phyloP scores from a whole-genome alignment of 2,113 vertebrate genomes.

The Coracopsis vasa region DNA sequence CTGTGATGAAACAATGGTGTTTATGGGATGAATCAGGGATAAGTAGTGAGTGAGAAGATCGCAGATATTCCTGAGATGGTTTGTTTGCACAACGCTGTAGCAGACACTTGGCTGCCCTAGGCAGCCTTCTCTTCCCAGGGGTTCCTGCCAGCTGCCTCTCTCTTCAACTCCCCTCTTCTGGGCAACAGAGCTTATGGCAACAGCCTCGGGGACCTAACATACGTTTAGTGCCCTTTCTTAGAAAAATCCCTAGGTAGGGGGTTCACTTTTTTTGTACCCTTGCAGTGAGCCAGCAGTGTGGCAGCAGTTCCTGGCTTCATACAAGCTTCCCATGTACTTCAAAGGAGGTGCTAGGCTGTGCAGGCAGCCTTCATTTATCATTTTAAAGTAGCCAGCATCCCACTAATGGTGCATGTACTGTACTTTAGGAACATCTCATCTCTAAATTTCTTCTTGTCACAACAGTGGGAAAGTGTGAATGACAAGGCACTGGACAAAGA shows the following conservation, averaged over 20 bases:
- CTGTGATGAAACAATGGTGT: not conserved
- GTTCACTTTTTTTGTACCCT: not conserved
- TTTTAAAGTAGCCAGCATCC: not conserved
- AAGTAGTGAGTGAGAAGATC: not conserved
- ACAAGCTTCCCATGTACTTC: not conserved
- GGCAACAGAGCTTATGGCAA: not conserved
- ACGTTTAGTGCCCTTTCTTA: not conserved
- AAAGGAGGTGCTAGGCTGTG: not conserved
- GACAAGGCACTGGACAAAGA: not conserved
- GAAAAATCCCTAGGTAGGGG: not conserved
- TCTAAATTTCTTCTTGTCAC: not conserved
- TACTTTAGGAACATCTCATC: not conserved
- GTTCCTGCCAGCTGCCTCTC: not conserved
- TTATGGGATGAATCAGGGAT: not conserved
- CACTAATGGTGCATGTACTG: accelerated
- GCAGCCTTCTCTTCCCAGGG: not conserved
- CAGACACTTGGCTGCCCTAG: not conserved
- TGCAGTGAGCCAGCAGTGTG: not conserved
- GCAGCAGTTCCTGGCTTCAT: not conserved
- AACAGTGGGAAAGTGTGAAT: not conserved
- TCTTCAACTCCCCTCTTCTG: not conserved
- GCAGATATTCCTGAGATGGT: not conserved
- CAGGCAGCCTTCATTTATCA: not conserved
- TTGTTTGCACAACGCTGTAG: not conserved
- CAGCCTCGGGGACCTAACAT: not conserved